These are phyloP conservation scores for Rhagoletis pomonella DNA, from an alignment of 1,140 invertebrate species.

Conservation along the genomic window DNA sequence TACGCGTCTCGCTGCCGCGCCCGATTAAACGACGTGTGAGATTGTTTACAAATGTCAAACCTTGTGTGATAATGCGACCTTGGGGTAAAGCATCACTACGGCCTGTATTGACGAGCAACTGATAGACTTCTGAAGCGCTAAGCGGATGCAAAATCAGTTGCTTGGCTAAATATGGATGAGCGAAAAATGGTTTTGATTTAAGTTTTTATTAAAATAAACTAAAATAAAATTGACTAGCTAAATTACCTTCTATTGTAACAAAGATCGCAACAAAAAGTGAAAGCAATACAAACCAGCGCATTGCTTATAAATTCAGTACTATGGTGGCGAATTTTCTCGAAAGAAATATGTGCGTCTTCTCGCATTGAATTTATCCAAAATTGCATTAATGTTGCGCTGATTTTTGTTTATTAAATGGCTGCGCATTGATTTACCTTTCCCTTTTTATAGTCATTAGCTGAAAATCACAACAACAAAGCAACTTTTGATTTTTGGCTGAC, in stretches of 20 bases:
- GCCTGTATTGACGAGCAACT: not conserved
- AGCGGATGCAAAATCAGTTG: not conserved
- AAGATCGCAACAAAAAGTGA: too few relatives aligned
- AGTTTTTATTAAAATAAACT: too few relatives aligned
- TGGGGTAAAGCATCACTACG: constrained; percentile 5
- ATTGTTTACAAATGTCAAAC: not conserved
- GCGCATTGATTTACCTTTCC: not conserved
- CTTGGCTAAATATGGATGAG: not conserved
- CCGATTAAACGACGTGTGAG: not conserved
- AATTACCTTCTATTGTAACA: not conserved
- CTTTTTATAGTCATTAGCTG: not conserved
- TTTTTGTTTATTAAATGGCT: not conserved
- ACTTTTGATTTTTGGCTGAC: too few relatives aligned
- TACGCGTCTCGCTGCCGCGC: not conserved
- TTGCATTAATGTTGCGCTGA: not conserved
- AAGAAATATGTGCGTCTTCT: not conserved
- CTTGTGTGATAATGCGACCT: not conserved
- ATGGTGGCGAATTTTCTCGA: not conserved
- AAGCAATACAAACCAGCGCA: not conserved
- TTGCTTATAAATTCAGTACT: not conserved
- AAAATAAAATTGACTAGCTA: not conserved
- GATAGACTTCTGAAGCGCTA: not conserved
- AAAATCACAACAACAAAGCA: not conserved
- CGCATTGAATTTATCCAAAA: not conserved
- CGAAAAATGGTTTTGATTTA: too few relatives aligned